Conservation (phyloP, 2,888 invertebrate species). For the Branchellion lobata region DNA sequence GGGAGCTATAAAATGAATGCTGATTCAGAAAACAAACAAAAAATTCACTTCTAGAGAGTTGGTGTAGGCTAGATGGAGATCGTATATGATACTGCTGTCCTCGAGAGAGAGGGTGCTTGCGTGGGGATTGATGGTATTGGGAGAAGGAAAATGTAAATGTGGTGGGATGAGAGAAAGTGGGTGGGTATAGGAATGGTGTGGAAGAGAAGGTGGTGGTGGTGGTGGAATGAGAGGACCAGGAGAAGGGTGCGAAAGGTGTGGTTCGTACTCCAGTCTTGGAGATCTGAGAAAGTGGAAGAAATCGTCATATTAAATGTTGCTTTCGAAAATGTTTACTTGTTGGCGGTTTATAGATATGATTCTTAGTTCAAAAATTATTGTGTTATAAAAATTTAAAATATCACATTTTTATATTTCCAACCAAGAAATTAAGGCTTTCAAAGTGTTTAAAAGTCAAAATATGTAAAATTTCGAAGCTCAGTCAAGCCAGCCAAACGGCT, state of each 20-base stretch:
- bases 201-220: constrained; percentile 14
- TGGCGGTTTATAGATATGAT: no score
- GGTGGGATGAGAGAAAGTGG: constrained; percentile 27
- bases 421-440: no score
- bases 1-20: neutral
- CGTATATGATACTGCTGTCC: constrained; percentile 58
- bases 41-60: constrained; percentile 56
- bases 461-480: no score
- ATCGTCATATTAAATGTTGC: no score
- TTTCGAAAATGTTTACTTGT: no score
- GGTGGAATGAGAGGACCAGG: constrained; percentile 13
- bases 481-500: no score
- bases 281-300: neutral
- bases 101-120: constrained; percentile 50
- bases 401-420: no score
- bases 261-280: neutral
- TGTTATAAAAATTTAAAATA: no score
- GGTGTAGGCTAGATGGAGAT: constrained; percentile 58
- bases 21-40: neutral
- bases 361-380: no score
- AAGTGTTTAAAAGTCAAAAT: no score
- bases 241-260: neutral
- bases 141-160: neutral
- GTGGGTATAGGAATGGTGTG: constrained; percentile 17
- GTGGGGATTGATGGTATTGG: constrained; percentile 33